Evolutionary conservation across 2,888 invertebrate species (phyloP), one percentile per base, ranked within the genome.

Genomic region (Erebia epiphron): DNA sequence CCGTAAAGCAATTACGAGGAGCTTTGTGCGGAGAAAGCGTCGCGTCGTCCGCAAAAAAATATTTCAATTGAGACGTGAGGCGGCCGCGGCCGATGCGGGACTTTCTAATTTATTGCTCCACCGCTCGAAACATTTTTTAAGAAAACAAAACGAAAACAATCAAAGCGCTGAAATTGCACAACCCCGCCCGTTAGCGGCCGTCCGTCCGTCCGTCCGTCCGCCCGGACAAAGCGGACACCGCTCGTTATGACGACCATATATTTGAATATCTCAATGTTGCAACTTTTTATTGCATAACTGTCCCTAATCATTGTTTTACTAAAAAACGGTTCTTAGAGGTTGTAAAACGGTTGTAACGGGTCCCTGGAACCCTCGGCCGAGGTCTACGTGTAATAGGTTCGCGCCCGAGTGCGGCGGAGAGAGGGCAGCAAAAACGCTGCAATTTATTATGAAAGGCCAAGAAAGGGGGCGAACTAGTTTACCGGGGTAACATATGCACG

Each of bases 91-190:
- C 74, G 62, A 21, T 21, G 72, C 74, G 76, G 71, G 74, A 78
- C 90, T 91, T 90, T 92, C 92, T 89, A 88, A 87, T 88, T 89
- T 88, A 90, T 86, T 86, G 86, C 80, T n/a, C 41, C 78, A 75
- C 75, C 74, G 73, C 73, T 79, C 80, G 76, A 78, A 82, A 79
- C 80, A 75, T 81, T 73, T 71, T 72, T 80, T 76, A 81, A 83
- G 83, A 86, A 83, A 78, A 76, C 76, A 71, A 70, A 72, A 72
- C 67, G 79, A 82, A 26, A 60, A 41, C 60, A 60, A 60, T 60
- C 14, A 16, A 35, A 16, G 13, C n/a, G 41, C 60, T 60, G 57
- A 41, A 60, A 16, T 41, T 41, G 60, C 62, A 41, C 56, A 49
- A 9, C 46, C n/a, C 43, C 58, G 58, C 21, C 58, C 41, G 41